phyloP scores from a whole-genome alignment of 2,888 invertebrate species.

The Scelioninae gen. 1 region DNA sequence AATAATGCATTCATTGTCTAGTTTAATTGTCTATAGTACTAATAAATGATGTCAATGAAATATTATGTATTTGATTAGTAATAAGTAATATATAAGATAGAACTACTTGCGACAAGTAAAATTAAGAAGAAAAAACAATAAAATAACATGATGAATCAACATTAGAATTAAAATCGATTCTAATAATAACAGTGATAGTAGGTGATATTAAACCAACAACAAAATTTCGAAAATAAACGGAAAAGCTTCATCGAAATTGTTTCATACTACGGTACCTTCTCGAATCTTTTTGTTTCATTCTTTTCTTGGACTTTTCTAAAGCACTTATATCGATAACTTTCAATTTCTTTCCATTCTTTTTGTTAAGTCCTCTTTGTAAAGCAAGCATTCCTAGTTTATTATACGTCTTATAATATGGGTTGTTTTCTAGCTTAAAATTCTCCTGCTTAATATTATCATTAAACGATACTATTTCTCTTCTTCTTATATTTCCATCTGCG shows the following conservation, averaged over 20 bases:
- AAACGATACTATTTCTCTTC: background rate
- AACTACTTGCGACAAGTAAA: too few species aligned
- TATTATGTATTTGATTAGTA: too few species aligned
- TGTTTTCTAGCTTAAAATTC: slow-evolving; percentile 70
- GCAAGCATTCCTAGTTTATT: slow-evolving; percentile 76
- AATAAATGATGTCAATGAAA: too few species aligned
- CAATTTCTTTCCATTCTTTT: slow-evolving; percentile 73
- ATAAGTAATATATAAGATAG: too few species aligned
- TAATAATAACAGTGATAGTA: too few species aligned
- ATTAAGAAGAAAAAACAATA: too few species aligned
- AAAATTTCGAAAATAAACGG: too few species aligned
- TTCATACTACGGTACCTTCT: slow-evolving; percentile 73
- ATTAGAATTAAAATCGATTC: too few species aligned
- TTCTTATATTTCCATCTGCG: background rate
- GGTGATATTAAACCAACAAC: too few species aligned
- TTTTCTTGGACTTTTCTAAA: slow-evolving; percentile 77
- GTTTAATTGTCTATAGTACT: too few species aligned
- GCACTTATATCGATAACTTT: slow-evolving; percentile 72
- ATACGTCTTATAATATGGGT: slow-evolving; percentile 73
- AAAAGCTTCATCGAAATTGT: background rate
- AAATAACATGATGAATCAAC: too few species aligned
- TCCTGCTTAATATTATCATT: slow-evolving; percentile 45
- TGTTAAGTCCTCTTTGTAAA: slow-evolving; percentile 73
- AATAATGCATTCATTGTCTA: too few species aligned
- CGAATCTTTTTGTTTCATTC: slow-evolving; percentile 76